Percentiles rank a stretch among this genome's conserved stretches.
phyloP scores from a whole-genome alignment of 1,140 invertebrate species.

The Leguminivora glycinivorella region DNA sequence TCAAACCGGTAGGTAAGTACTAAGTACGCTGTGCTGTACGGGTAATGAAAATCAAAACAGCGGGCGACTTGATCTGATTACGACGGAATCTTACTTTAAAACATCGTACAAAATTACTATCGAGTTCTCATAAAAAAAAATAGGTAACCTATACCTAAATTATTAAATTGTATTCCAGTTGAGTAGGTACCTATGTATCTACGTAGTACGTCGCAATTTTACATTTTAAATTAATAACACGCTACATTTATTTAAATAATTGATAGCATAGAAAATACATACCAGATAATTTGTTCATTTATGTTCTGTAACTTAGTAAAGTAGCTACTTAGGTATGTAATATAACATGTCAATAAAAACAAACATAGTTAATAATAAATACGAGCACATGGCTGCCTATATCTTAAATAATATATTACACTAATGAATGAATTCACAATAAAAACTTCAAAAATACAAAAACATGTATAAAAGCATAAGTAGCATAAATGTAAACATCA shows the following conservation, averaged over 20 bases:
- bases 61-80: background rate
- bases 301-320: background rate
- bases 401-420: background rate
- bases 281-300: background rate
- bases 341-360: background rate
- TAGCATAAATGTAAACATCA: constrained; percentile 8
- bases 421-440: background rate
- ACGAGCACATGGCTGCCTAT: background rate
- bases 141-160: too few species aligned
- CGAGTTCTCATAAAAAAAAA: background rate
- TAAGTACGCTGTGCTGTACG: constrained; percentile 33
- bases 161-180: too few species aligned
- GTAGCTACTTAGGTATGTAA: too few species aligned
- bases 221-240: too few species aligned
- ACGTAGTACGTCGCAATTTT: too few species aligned
- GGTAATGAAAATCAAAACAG: constrained; percentile 13
- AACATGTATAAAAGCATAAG: background rate
- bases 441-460: background rate
- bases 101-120: background rate
- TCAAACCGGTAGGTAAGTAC: constrained; percentile 65
- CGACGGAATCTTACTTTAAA: background rate
- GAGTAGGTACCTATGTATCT: too few species aligned
- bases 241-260: too few species aligned
- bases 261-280: background rate
- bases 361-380: background rate